A percentile compares a stretch with the other conserved stretches of the same genome.
Conservation (phyloP, 2,797 vertebrate genomes). For the Tenualosa thibaudeaui region DNA sequence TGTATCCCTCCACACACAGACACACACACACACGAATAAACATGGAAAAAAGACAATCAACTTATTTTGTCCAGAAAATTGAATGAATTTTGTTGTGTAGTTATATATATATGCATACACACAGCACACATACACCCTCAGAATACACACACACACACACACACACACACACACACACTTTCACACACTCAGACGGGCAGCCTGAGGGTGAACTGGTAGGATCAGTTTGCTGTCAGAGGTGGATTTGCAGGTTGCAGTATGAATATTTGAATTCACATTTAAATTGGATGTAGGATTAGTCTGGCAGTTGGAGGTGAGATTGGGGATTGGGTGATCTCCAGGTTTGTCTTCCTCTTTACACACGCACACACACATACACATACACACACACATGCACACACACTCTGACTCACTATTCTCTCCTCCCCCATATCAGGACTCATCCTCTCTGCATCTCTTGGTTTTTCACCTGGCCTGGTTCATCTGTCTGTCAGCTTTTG, state of each 20-base stretch:
- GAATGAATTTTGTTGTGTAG: not conserved
- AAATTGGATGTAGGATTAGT: slow-evolving; percentile 22
- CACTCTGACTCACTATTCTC: not conserved
- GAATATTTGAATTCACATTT: slow-evolving; percentile 25
- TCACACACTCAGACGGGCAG: not conserved
- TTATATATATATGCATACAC: slow-evolving; percentile 18
- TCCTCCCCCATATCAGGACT: not conserved
- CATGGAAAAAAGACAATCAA: not conserved
- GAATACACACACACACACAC: too few relatives aligned
- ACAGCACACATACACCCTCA: not conserved
- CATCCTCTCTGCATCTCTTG: not conserved
- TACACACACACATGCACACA: not conserved
- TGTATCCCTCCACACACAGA: not conserved
- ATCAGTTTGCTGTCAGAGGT: slow-evolving; percentile 28
- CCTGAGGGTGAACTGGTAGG: slow-evolving; percentile 19
- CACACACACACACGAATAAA: slow-evolving; percentile 22
- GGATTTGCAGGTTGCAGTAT: slow-evolving; percentile 24
- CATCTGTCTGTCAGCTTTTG: not conserved
- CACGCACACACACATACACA: not conserved
- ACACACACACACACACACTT: slow-evolving; percentile 22
- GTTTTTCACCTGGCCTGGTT: not conserved
- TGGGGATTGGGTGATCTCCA: not conserved
- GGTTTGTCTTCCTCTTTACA: not conserved
- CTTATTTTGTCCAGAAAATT: slow-evolving; percentile 6
- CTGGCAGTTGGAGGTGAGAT: not conserved